phyloP scores from a whole-genome alignment of 1,140 invertebrate species.

The Plutomurus gul region DNA sequence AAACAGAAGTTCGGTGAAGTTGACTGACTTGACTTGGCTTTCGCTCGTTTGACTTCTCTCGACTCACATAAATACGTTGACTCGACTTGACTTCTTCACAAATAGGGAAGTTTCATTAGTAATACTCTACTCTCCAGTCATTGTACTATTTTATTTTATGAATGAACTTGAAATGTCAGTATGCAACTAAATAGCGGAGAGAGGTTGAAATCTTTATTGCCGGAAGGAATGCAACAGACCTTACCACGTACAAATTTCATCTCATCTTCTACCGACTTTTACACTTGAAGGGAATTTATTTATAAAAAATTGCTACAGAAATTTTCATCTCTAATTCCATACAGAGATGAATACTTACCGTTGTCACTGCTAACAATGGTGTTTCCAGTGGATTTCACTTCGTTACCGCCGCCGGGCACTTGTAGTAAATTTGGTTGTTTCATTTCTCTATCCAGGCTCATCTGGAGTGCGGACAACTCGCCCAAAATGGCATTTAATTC shows the following conservation, averaged over 20 bases:
- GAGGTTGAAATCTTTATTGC: background rate
- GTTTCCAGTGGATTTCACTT: constrained; percentile 1
- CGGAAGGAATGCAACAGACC: no score
- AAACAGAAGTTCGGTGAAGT: background rate
- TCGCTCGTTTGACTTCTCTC: background rate
- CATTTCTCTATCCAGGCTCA: constrained; percentile 69
- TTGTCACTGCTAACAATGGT: background rate
- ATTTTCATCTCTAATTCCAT: no score
- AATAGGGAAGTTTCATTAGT: background rate
- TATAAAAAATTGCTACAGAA: background rate
- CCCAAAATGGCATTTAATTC: constrained; percentile 94
- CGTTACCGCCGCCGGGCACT: constrained; percentile 36
- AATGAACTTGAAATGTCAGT: constrained; percentile 7
- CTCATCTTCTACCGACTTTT: background rate
- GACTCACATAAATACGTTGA: background rate
- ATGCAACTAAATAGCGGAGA: no score
- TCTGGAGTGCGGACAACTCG: constrained; percentile 87
- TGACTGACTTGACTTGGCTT: background rate
- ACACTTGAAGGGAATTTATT: background rate
- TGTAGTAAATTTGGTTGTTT: constrained; percentile 59
- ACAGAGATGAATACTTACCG: constrained; percentile 33
- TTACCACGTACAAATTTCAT: no score
- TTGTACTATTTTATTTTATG: background rate
- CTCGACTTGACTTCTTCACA: no score
- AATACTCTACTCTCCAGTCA: background rate